phyloP scores from a whole-genome alignment of 2,113 vertebrate genomes.

The Pitta sordida region DNA sequence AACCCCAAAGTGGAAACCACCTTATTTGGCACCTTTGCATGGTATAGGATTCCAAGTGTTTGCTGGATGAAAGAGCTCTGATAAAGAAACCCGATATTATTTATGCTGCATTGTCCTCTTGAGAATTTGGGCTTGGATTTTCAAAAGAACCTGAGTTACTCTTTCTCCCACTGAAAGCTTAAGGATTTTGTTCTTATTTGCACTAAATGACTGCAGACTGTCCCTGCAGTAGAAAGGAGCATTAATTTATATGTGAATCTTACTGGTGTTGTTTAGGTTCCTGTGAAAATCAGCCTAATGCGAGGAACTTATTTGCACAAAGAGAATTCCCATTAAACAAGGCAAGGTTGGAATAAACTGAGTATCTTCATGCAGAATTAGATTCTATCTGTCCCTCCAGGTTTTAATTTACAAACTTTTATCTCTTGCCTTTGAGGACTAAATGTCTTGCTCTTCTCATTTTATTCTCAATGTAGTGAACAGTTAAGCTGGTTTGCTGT shows the following conservation, averaged over 20 bases:
- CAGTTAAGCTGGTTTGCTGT: background rate
- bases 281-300: slow-evolving; percentile 6
- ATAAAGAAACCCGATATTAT: background rate
- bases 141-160: background rate
- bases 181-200: slow-evolving; percentile 17
- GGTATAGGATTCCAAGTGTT: background rate
- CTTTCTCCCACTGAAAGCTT: background rate
- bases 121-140: background rate
- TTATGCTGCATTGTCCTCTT: background rate
- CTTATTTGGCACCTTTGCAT: background rate
- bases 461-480: background rate
- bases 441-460: background rate
- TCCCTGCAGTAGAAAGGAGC: background rate
- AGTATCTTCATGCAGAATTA: background rate
- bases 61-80: background rate
- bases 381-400: background rate
- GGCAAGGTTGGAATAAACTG: background rate
- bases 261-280: background rate
- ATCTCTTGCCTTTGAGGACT: background rate
- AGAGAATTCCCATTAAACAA: background rate
- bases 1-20: background rate
- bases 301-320: background rate
- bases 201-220: background rate
- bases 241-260: background rate
- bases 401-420: background rate